These are phyloP conservation scores for Popillia japonica DNA, from an alignment of 1,140 invertebrate species.

Conservation along the genomic window DNA sequence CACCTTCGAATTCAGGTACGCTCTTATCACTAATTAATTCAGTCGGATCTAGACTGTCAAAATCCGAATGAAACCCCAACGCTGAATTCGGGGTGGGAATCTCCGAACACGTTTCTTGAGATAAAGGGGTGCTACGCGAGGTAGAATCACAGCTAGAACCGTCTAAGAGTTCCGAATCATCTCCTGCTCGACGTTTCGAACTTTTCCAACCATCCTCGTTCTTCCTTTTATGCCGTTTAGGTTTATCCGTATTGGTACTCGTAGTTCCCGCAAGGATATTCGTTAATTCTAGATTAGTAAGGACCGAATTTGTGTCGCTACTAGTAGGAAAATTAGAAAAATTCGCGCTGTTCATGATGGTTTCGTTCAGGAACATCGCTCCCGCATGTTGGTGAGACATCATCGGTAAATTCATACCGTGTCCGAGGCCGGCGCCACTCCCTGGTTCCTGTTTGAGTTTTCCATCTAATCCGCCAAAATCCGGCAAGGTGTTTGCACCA, in stretches of 20 bases:
- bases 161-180: constrained; percentile 66
- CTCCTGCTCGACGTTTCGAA: constrained; percentile 64
- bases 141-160: constrained; percentile 74
- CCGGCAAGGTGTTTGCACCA: constrained; percentile 62
- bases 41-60: constrained; percentile 69
- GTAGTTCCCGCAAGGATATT: constrained; percentile 50
- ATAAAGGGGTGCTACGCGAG: constrained; percentile 66
- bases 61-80: constrained; percentile 68
- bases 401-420: constrained; percentile 57
- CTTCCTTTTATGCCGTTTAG: constrained; percentile 58
- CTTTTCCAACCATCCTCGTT: constrained; percentile 64
- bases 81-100: constrained; percentile 67
- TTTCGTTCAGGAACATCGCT: constrained; percentile 56
- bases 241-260: constrained; percentile 44
- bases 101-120: constrained; percentile 61
- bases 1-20: constrained; percentile 68
- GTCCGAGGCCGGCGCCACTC: constrained; percentile 55
- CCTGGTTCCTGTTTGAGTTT: constrained; percentile 67
- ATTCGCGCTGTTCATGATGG: constrained; percentile 54
- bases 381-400: constrained; percentile 53
- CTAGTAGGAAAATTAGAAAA: constrained; percentile 55
- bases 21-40: constrained; percentile 67
- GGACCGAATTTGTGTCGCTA: constrained; percentile 38
- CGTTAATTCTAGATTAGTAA: constrained; percentile 56
- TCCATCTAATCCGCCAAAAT: constrained; percentile 63